Percentiles rank a stretch among this genome's conserved stretches.
Conservation (phyloP, 2,888 invertebrate species). For the Melanostoma scalare region DNA sequence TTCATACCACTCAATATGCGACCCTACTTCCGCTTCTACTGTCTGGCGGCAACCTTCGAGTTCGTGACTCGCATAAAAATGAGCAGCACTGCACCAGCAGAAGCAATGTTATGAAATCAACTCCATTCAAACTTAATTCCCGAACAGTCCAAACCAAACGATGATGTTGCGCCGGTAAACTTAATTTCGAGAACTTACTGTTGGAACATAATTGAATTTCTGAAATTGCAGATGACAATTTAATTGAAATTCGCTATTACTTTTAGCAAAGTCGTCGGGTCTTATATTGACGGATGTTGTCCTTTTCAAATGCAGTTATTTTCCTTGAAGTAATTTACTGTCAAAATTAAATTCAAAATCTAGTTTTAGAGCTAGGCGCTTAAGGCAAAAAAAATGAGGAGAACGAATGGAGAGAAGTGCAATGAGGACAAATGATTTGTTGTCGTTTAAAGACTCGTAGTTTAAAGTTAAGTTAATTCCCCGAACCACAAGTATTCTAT, state of each 20-base stretch:
- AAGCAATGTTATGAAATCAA: constrained; percentile 62
- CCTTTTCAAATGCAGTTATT: constrained; percentile 4
- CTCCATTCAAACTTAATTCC: constrained; percentile 54
- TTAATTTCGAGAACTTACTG: constrained; percentile 68
- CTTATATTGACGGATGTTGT: constrained; percentile 15
- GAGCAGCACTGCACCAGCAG: constrained; percentile 55
- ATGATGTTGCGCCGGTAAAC: constrained; percentile 45
- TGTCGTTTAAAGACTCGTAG: too few relatives aligned
- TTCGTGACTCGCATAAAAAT: constrained; percentile 70
- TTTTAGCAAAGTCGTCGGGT: constrained; percentile 24
- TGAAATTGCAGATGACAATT: constrained; percentile 73
- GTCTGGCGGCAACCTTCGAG: constrained; percentile 35
- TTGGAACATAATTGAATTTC: constrained; percentile 66
- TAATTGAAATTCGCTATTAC: constrained; percentile 69
- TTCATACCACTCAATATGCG: constrained; percentile 47
- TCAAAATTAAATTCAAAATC: constrained; percentile 11
- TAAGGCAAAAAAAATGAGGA: not conserved
- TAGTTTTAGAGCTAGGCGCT: not conserved
- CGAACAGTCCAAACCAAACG: constrained; percentile 39
- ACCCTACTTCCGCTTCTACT: not conserved
- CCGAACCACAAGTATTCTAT: too few relatives aligned
- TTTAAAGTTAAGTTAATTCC: too few relatives aligned
- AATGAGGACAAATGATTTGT: too few relatives aligned
- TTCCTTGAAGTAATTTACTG: constrained; percentile 7
- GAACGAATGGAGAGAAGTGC: too few relatives aligned